A percentile compares a stretch with the other conserved stretches of the same genome.
Evolutionary conservation across 2,797 vertebrate species (phyloP).

Genomic region (Capromys pilorides): DNA sequence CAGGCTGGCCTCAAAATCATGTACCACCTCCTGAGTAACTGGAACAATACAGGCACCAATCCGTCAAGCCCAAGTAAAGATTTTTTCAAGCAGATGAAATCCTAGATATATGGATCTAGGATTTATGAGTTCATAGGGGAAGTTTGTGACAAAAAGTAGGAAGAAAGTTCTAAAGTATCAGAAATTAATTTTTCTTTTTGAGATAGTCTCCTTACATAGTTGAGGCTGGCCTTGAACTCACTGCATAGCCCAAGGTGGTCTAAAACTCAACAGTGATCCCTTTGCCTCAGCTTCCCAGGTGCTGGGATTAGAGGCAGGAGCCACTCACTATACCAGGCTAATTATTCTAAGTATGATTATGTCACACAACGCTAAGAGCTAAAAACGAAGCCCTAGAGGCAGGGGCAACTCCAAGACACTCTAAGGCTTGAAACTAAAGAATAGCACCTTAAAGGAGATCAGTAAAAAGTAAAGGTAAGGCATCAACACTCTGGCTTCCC

Average conservation of each 20-base stretch:
- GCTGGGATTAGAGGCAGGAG: not conserved
- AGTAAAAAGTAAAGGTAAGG: not conserved
- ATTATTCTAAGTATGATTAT: not conserved
- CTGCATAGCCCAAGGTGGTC: not conserved
- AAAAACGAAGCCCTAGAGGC: not conserved
- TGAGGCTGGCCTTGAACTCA: not conserved
- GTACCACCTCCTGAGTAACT: not conserved
- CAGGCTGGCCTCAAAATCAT: not conserved
- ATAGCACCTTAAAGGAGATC: not conserved
- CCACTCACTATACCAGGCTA: not conserved
- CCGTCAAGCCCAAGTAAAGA: not conserved
- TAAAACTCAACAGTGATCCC: not conserved
- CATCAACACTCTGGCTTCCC: not conserved
- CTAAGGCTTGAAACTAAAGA: not conserved
- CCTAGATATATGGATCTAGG: not conserved
- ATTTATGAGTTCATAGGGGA: not conserved
- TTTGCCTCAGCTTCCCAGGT: not conserved
- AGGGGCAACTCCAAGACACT: not conserved
- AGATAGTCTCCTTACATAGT: not conserved
- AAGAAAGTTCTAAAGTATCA: constrained; percentile 7
- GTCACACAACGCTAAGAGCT: not conserved
- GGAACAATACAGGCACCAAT: not conserved
- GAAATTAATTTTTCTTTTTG: not conserved
- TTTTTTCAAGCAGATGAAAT: not conserved
- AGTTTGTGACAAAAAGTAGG: not conserved